Evolutionary conservation across 2,113 vertebrate genomes (phyloP), one percentile per base, ranked within the genome.

Genomic region (Scalopus aquaticus): DNA sequence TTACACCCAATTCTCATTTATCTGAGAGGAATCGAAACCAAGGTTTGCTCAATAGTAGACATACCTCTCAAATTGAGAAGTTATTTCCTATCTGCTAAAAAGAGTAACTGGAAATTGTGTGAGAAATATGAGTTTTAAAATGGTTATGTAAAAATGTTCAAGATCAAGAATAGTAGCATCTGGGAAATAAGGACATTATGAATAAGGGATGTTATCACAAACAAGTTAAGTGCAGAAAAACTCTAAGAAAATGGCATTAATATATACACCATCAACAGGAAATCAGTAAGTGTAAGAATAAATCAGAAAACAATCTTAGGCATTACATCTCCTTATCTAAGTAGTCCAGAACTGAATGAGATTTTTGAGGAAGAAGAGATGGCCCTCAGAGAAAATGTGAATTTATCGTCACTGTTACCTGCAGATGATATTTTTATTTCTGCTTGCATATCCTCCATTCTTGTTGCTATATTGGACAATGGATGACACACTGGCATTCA

Each of bases 71-170:
- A 92, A 73, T 46, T 74, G 62, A 88, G 65, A 95, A 62, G 56
- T 85, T 92, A 96, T 93, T 91, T 90, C 94, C 65, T 17, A 95
- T 42, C 46, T 88, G 20, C 56, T 90, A 91, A 96, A 96, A 93
- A 37, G 67, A 95, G 17, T 96, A 92, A 78, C 54, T 78, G 51
- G 67, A 96, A 95, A 92, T 54, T 64, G 49, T 73, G 6, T 65
- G 91, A 88, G 80, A 92, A 94, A 90, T 87, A 74, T 28, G 37
- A 90, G n/a, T 88, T 90, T 90, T 94, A 82, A 95, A 92, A 37
- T 88, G 56, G 15, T 70, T 81, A 88, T 94, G 39, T 92, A 81
- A 95, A 95, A 92, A 73, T 82, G 28, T 84, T 92, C 32, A 62
- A 73, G 62, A 86, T 86, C 35, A 78, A 78, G 46, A 84, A 82